phyloP scores from a whole-genome alignment of 2,888 invertebrate genomes.

The Calliopum simillimum region DNA sequence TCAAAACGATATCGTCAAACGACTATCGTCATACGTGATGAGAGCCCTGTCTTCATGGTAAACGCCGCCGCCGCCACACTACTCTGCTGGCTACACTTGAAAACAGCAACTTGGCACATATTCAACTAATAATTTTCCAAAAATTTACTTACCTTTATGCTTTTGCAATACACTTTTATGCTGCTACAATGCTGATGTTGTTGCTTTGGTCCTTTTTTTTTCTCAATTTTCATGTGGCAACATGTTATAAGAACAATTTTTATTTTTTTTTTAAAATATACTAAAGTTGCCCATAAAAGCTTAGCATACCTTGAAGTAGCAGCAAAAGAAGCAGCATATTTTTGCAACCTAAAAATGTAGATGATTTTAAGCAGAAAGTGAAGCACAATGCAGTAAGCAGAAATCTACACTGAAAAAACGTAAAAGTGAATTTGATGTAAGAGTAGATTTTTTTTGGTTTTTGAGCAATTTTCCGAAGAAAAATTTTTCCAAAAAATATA shows the following conservation, averaged over 20 bases:
- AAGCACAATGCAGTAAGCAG: too few relatives aligned
- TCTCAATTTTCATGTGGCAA: not conserved
- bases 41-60: not conserved
- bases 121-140: constrained; percentile 61
- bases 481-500: too few relatives aligned
- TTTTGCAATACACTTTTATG: not conserved
- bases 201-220: not conserved
- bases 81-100: constrained; percentile 2
- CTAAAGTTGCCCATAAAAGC: not conserved
- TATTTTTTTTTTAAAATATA: not conserved
- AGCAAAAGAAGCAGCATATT: too few relatives aligned
- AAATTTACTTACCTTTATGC: constrained; percentile 40
- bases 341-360: too few relatives aligned
- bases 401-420: too few relatives aligned
- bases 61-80: not conserved
- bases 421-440: too few relatives aligned
- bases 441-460: too few relatives aligned
- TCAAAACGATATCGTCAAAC: too few relatives aligned
- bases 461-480: too few relatives aligned
- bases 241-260: not conserved
- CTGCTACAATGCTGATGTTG: not conserved
- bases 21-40: too few relatives aligned
- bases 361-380: too few relatives aligned
- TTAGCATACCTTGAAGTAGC: too few relatives aligned
- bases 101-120: constrained; percentile 61